phyloP scores from a whole-genome alignment of 1,140 invertebrate species.

The Zaprionus kolodkinae region DNA sequence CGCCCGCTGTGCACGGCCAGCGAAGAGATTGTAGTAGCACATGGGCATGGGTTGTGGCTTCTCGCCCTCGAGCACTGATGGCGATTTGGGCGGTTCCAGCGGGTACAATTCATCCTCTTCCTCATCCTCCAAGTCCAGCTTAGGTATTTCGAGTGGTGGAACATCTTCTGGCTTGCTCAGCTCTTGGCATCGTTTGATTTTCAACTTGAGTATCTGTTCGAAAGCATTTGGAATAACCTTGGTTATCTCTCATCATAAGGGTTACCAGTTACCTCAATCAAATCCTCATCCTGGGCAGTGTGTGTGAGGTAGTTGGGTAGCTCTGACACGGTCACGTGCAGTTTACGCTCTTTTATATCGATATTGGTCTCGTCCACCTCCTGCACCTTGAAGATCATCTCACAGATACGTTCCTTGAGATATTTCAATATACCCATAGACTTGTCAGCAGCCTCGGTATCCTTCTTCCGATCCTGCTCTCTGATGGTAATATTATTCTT shows the following conservation, averaged over 20 bases:
- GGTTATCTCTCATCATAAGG: neutral
- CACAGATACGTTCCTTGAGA: slow-evolving; percentile 84
- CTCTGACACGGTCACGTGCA: slow-evolving; percentile 66
- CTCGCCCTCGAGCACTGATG: slow-evolving; percentile 67
- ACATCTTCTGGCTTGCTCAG: slow-evolving; percentile 68
- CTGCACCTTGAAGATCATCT: slow-evolving; percentile 83
- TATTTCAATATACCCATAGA: slow-evolving; percentile 85
- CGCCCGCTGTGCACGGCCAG: slow-evolving; percentile 73
- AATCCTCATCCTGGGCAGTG: slow-evolving; percentile 70
- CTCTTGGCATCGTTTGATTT: slow-evolving; percentile 76
- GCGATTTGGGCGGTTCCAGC: slow-evolving; percentile 64
- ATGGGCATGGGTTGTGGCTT: slow-evolving; percentile 82
- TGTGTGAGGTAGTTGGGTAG: slow-evolving; percentile 72
- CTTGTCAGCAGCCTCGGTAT: slow-evolving; percentile 83
- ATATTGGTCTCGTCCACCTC: slow-evolving; percentile 82
- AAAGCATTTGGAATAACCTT: neutral
- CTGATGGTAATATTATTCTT: slow-evolving; percentile 86
- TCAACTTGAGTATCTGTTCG: slow-evolving; percentile 71
- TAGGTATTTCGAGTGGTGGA: slow-evolving; percentile 62
- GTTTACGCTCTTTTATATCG: slow-evolving; percentile 57
- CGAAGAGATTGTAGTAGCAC: slow-evolving; percentile 82
- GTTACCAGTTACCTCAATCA: slow-evolving; percentile 65
- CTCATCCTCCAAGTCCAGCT: slow-evolving; percentile 69
- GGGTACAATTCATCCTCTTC: slow-evolving; percentile 66
- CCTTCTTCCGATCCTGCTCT: slow-evolving; percentile 84